Base-by-base conservation (phyloP, 1,140 invertebrate genomes). In the Lutraria rhynchaena region DNA sequence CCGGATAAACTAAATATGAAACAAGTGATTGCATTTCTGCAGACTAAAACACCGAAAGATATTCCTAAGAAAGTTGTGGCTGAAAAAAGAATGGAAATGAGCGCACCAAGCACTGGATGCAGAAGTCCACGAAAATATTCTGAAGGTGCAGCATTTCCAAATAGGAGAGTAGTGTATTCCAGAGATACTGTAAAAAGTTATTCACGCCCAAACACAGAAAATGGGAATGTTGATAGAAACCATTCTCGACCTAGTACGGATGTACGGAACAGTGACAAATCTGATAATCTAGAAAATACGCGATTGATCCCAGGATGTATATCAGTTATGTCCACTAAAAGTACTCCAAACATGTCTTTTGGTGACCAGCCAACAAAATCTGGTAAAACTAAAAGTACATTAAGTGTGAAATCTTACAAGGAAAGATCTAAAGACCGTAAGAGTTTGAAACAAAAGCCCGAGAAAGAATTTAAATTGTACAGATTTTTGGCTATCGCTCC, bases 1-100 rank as follows among this genome's bases (percentile, higher is more conserved):
- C 88, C 88, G 1, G 88, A 89, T 71, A 89, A 87, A 75, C 81
- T 89, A 1, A 89, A 88, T 61, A 89, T 89, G 83, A 86, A 89
- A 71, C 87, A 89, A 60, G 88, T 89, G 0, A 87, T 89, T 24
- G 73, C 82, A 41, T 89, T 89, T 74, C 67, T 87, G 49, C 86
- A 87, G 63, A 85, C 83, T 1, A 81, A 83, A 82, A 65, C 57
- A 22, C 44, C 67, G 17, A 73, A 74, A 44, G 78, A 58, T 35
- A 46, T 60, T 35, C 76, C 67, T 51, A 80, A 80, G 44, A 69
- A 70, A 35, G 57, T 70, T 0, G n/a, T 77, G 22, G 15, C 37
- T 7, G 60, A 77, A 27, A 77, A 77, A 46, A 77, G 24, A 35
- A 29, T 15, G 0, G 3, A 60, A 0, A 19, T 22, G 13, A 49